Conservation (phyloP, 2,888 invertebrate genomes). For the Platycnemis pennipes region DNA sequence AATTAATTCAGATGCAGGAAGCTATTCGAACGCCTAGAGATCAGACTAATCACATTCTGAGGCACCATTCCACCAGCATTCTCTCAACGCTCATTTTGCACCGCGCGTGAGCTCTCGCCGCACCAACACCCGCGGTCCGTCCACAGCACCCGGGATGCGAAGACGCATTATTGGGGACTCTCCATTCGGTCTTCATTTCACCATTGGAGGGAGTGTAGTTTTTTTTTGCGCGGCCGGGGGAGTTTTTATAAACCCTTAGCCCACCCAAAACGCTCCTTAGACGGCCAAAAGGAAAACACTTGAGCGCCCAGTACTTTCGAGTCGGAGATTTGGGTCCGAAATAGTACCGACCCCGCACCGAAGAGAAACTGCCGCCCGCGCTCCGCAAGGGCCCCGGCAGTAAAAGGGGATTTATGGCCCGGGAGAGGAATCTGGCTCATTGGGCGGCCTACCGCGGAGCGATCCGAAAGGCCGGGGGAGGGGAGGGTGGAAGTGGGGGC, state of each 20-base stretch:
- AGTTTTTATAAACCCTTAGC: neutral
- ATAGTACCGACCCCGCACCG: neutral
- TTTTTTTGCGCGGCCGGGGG: neutral
- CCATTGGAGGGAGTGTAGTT: neutral
- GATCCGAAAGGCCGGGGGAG: neutral
- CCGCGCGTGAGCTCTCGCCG: neutral
- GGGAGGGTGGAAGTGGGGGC: too few species aligned
- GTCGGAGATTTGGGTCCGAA: neutral
- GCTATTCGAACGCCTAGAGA: too few species aligned
- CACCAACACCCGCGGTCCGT: neutral
- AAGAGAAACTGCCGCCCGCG: neutral
- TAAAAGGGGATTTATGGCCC: neutral
- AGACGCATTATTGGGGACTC: neutral
- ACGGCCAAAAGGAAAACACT: neutral
- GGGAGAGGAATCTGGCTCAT: neutral
- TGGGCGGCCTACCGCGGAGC: neutral
- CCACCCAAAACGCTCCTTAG: neutral
- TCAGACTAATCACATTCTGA: too few species aligned
- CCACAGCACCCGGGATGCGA: neutral
- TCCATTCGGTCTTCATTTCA: neutral
- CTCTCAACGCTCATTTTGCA: too few species aligned
- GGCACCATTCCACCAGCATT: too few species aligned
- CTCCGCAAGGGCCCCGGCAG: too few species aligned
- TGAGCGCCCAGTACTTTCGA: too few species aligned
- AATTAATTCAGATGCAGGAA: too few species aligned